A percentile compares a stretch with the other conserved stretches of the same genome.
Evolutionary conservation across 2,888 invertebrate genomes (phyloP).

Genomic region (Ophioninae sp.): DNA sequence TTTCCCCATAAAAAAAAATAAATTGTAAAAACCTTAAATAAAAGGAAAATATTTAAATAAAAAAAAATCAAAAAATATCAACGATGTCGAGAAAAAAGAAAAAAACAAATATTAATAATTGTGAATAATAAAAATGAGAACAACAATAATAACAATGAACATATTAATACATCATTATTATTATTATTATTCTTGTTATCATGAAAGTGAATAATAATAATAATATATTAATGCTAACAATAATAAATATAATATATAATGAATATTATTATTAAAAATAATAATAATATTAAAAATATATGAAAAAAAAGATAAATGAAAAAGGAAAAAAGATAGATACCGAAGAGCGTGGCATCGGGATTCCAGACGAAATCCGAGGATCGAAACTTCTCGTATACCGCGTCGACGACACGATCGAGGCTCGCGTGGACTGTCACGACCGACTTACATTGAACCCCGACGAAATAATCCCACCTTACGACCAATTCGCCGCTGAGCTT

Average conservation of each 20-base stretch:
- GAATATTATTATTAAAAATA: too few relatives aligned
- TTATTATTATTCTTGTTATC: too few relatives aligned
- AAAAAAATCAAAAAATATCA: conserved; percentile 1
- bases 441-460: conserved; percentile 42
- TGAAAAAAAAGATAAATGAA: not conserved
- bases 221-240: not conserved
- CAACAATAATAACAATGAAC: not conserved
- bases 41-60: not conserved
- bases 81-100: not conserved
- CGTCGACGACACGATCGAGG: conserved; percentile 73
- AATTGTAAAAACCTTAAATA: not conserved
- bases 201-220: not conserved
- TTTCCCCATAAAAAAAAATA: not conserved
- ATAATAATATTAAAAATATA: too few relatives aligned
- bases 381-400: conserved; percentile 60
- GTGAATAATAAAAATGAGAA: too few relatives aligned
- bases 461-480: conserved; percentile 73
- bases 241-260: not conserved
- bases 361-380: conserved; percentile 70
- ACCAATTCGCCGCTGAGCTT: conserved; percentile 74
- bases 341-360: conserved; percentile 70
- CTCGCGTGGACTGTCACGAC: conserved; percentile 70
- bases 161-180: not conserved
- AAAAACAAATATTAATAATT: too few relatives aligned
- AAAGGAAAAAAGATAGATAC: conserved; percentile 57